Evolutionary conservation across 1,140 invertebrate species (phyloP).

Genomic region (Leptinotarsa texana): DNA sequence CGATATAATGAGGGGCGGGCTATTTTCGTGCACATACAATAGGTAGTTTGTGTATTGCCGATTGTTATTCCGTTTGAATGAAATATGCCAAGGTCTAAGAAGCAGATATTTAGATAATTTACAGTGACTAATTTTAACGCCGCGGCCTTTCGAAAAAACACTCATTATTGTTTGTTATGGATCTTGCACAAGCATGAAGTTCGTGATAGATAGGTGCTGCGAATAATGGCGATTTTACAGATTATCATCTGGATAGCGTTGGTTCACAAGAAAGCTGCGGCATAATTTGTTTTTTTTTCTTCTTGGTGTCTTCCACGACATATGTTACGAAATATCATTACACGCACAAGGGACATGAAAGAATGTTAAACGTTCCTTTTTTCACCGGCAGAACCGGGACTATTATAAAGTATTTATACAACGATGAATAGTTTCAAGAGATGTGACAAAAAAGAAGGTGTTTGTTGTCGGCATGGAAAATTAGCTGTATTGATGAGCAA

Average conservation of each 20-base stretch:
- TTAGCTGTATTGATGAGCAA: no score
- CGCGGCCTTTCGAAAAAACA: background rate
- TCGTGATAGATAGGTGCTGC: constrained; percentile 5
- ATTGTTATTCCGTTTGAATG: no score
- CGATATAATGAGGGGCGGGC: constrained; percentile 1
- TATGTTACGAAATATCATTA: constrained; percentile 1
- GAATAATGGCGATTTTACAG: background rate
- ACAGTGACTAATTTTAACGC: background rate
- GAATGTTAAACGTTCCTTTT: background rate
- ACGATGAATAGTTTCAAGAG: background rate
- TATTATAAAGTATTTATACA: constrained; percentile 4
- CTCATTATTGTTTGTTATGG: constrained; percentile 1
- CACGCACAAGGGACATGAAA: constrained; percentile 5
- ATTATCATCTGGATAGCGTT: background rate
- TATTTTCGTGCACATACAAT: background rate
- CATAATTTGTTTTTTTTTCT: background rate
- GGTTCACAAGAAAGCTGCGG: background rate
- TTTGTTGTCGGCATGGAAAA: no score
- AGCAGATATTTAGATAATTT: constrained; percentile 3
- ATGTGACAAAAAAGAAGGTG: no score
- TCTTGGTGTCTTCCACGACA: background rate
- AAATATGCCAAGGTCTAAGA: constrained; percentile 1
- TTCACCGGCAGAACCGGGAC: background rate
- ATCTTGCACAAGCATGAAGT: background rate
- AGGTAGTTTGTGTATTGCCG: background rate